A percentile compares a stretch with the other conserved stretches of the same genome.
Conservation (phyloP, 2,113 vertebrate genomes). For the Oriolus oriolus region DNA sequence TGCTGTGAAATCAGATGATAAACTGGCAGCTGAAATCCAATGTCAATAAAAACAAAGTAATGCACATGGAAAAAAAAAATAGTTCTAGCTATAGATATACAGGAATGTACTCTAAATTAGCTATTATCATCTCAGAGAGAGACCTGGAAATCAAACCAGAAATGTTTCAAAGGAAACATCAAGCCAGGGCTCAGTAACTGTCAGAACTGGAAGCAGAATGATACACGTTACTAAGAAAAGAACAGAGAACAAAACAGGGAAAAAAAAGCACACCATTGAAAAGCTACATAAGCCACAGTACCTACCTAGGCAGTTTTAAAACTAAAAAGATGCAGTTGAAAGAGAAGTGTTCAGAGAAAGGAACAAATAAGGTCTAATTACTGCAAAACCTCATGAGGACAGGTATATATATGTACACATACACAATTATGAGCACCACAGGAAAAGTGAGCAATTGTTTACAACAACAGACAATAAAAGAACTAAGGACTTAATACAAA, state of each 20-base stretch:
- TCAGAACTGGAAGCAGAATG: not conserved
- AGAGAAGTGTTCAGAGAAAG: not conserved
- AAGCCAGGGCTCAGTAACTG: not conserved
- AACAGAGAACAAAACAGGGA: not conserved
- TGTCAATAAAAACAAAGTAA: slow-evolving; percentile 13
- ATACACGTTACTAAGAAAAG: slow-evolving; percentile 4
- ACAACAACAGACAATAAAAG: not conserved
- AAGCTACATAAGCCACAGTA: not conserved
- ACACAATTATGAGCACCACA: not conserved
- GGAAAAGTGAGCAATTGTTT: not conserved
- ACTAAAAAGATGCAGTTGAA: not conserved
- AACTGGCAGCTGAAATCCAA: not conserved
- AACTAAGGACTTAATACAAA: not conserved
- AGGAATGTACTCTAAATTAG: not conserved
- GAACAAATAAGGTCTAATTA: not conserved
- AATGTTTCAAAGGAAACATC: slow-evolving; percentile 29
- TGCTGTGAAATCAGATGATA: not conserved
- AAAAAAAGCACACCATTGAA: not conserved
- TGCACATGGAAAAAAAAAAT: not conserved
- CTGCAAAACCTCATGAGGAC: not conserved
- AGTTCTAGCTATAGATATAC: not conserved
- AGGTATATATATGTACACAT: not conserved
- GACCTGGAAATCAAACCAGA: not conserved
- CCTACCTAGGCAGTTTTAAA: not conserved
- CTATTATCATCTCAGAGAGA: not conserved